Evolutionary conservation across 2,888 invertebrate genomes (phyloP).

Genomic region (Pristionchus mayeri): DNA sequence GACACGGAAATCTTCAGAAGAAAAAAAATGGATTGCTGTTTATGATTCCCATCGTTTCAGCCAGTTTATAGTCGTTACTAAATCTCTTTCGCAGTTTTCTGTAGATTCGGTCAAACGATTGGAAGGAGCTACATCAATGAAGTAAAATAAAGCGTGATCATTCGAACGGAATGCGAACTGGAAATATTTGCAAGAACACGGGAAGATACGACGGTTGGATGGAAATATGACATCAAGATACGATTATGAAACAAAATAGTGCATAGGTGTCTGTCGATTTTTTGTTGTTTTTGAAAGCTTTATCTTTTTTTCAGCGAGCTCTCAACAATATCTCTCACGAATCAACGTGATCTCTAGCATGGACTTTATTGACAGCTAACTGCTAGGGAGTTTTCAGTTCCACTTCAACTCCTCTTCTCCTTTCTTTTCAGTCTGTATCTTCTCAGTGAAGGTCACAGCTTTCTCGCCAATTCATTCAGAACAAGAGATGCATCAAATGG

Average conservation of each 20-base stretch:
- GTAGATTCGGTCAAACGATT: not conserved
- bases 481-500: not conserved
- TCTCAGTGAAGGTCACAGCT: slow-evolving; percentile 9
- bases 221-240: too few relatives aligned
- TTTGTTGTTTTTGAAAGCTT: not conserved
- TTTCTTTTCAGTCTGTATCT: slow-evolving; percentile 30
- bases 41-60: too few relatives aligned
- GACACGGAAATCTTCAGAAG: too few relatives aligned
- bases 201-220: too few relatives aligned
- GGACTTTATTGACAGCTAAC: slow-evolving; percentile 6
- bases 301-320: too few relatives aligned
- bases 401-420: not conserved
- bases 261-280: not conserved
- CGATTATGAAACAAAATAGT: too few relatives aligned
- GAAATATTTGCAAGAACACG: not conserved
- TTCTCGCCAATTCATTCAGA: not conserved
- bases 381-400: not conserved
- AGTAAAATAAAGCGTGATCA: too few relatives aligned
- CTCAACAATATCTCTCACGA: too few relatives aligned
- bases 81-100: not conserved
- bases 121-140: too few relatives aligned
- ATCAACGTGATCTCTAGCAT: too few relatives aligned
- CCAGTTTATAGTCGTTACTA: too few relatives aligned
- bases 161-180: not conserved
- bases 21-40: too few relatives aligned